Evolutionary conservation across 2,113 vertebrate species (phyloP).

Genomic region (Crypturellus undulatus): DNA sequence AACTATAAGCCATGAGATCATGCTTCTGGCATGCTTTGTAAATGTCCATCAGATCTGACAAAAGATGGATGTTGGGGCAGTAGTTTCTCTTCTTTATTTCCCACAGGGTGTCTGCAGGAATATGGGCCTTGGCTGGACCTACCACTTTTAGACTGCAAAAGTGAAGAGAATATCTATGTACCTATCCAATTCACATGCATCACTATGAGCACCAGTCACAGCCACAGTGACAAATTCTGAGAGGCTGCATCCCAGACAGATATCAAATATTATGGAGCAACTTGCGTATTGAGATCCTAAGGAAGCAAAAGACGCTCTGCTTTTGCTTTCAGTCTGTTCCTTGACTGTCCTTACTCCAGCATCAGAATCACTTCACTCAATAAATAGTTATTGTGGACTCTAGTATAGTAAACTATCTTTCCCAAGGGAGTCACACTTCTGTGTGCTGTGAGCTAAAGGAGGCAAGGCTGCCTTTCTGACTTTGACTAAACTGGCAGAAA

Average conservation of each 20-base stretch:
- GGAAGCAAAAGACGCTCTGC: background rate
- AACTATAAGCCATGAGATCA: background rate
- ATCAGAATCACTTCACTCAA: background rate
- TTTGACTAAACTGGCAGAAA: constrained; percentile 82
- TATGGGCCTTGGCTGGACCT: accelerated
- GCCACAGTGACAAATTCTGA: background rate
- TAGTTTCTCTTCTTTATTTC: accelerated
- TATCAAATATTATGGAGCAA: background rate
- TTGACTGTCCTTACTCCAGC: background rate
- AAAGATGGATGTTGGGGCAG: background rate
- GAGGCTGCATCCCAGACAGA: background rate
- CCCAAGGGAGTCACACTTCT: constrained; percentile 82
- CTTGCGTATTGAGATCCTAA: background rate
- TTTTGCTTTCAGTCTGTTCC: background rate
- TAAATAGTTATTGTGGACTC: background rate
- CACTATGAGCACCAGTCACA: background rate
- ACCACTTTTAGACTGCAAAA: accelerated
- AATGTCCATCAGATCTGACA: background rate
- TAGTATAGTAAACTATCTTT: background rate
- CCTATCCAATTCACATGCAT: background rate
- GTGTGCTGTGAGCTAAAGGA: constrained; percentile 86
- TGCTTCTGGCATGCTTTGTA: accelerated
- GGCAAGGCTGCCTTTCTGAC: constrained; percentile 56
- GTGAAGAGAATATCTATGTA: background rate
- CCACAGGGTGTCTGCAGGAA: background rate